A percentile compares a stretch with the other conserved stretches of the same genome.
phyloP scores from a whole-genome alignment of 1,140 invertebrate genomes.

The Drosophila repletoides region DNA sequence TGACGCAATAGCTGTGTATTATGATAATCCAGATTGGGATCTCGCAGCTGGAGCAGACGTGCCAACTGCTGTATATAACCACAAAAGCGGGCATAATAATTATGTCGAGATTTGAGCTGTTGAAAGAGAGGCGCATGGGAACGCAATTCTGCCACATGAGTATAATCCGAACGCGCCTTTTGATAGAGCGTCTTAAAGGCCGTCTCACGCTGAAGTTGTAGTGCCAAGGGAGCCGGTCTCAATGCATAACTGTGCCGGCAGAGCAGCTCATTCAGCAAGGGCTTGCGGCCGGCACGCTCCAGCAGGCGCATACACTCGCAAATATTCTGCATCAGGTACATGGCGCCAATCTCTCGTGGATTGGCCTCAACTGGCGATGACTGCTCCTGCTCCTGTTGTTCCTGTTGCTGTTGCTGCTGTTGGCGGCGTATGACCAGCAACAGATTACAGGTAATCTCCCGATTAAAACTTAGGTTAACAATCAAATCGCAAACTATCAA shows the following conservation, averaged over 20 bases:
- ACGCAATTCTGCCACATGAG: slow-evolving; percentile 46
- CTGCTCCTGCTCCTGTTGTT: not conserved
- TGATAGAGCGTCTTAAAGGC: slow-evolving; percentile 48
- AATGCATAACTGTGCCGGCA: slow-evolving; percentile 56
- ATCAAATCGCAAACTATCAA: slow-evolving; percentile 72
- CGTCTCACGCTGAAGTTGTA: slow-evolving; percentile 59
- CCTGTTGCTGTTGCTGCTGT: slow-evolving; percentile 50
- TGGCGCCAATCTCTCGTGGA: slow-evolving; percentile 54
- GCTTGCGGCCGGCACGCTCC: slow-evolving; percentile 37
- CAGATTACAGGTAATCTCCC: slow-evolving; percentile 72
- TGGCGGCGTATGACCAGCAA: slow-evolving; percentile 67
- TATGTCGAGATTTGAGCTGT: slow-evolving; percentile 58
- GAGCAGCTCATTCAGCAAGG: slow-evolving; percentile 46
- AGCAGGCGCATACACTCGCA: slow-evolving; percentile 69
- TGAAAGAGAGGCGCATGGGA: slow-evolving; percentile 48
- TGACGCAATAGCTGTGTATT: slow-evolving; percentile 78
- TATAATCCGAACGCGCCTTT: slow-evolving; percentile 46
- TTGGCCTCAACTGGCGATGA: not conserved
- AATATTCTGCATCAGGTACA: slow-evolving; percentile 66
- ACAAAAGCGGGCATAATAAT: slow-evolving; percentile 82
- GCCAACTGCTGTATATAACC: slow-evolving; percentile 82
- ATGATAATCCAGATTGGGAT: slow-evolving; percentile 81
- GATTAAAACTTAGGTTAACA: slow-evolving; percentile 68
- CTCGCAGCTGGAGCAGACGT: slow-evolving; percentile 81
- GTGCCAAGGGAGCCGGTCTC: slow-evolving; percentile 40